These are phyloP conservation scores for Oriolus oriolus DNA, from an alignment of 2,113 vertebrate species.

Conservation along the genomic window DNA sequence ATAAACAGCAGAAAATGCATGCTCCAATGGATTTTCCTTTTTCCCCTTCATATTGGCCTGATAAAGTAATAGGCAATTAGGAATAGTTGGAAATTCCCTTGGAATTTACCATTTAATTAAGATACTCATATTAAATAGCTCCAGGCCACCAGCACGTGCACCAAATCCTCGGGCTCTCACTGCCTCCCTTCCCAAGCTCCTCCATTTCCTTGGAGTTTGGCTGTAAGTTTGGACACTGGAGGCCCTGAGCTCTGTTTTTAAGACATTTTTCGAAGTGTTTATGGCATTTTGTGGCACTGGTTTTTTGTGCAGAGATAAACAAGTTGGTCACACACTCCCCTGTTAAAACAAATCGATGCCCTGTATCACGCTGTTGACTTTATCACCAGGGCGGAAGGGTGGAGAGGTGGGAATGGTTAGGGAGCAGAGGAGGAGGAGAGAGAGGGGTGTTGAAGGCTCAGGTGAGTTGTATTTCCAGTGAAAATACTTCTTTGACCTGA, in stretches of 20 bases:
- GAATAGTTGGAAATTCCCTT: neutral
- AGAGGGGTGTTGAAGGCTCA: neutral
- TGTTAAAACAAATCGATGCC: neutral
- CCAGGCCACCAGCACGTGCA: neutral
- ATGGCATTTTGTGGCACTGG: neutral
- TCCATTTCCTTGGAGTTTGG: neutral
- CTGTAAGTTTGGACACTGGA: neutral
- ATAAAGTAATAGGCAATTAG: neutral
- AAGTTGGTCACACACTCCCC: neutral
- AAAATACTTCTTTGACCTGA: neutral
- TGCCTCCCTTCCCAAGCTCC: neutral
- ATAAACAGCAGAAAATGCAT: neutral
- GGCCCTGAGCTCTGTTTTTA: neutral
- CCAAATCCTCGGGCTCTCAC: neutral
- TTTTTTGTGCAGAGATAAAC: neutral
- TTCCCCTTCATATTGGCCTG: neutral
- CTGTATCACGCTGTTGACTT: neutral
- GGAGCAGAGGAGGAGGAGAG: neutral
- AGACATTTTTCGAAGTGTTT: neutral
- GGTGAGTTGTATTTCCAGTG: neutral
- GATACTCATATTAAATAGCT: neutral
- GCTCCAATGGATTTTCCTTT: neutral
- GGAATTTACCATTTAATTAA: neutral
- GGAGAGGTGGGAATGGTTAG: neutral
- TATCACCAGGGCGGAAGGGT: neutral